phyloP scores from a whole-genome alignment of 2,888 invertebrate genomes.

The Andrena fulva region DNA sequence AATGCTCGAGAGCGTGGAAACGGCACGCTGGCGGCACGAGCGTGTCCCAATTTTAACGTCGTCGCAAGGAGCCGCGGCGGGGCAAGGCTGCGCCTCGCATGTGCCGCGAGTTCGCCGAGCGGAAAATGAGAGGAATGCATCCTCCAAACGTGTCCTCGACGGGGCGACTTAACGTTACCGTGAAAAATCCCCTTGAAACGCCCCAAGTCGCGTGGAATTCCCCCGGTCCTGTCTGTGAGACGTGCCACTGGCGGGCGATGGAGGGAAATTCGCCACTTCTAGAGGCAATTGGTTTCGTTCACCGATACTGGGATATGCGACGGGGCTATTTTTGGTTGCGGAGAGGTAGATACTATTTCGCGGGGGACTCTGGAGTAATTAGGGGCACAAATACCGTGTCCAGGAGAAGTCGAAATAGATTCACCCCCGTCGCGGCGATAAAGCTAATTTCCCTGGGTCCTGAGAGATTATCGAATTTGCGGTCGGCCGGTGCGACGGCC shows the following conservation, averaged over 20 bases:
- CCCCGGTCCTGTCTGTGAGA: neutral
- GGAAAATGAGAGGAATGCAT: slow-evolving; percentile 31
- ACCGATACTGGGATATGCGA: neutral
- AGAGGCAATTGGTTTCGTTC: neutral
- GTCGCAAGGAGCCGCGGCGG: neutral
- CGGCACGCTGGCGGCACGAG: slow-evolving; percentile 5
- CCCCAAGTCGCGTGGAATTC: too few species aligned
- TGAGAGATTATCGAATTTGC: slow-evolving; percentile 59
- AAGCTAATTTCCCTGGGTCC: slow-evolving; percentile 44
- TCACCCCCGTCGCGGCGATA: slow-evolving; percentile 2
- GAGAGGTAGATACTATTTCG: neutral
- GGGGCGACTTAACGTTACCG: slow-evolving; percentile 14
- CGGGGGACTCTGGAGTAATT: neutral
- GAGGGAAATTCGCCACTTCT: too few species aligned
- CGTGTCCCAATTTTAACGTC: slow-evolving; percentile 30
- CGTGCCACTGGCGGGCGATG: too few species aligned
- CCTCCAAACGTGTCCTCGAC: neutral
- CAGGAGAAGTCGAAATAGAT: slow-evolving; percentile 19
- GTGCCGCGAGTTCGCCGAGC: slow-evolving; percentile 15
- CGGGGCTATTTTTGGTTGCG: neutral
- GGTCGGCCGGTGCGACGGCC: slow-evolving; percentile 16
- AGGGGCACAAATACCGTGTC: neutral
- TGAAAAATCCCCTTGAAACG: slow-evolving; percentile 3
- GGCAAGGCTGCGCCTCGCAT: slow-evolving; percentile 9
- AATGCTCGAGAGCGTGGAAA: slow-evolving; percentile 15